phyloP scores from a whole-genome alignment of 1,140 invertebrate genomes.

The Drosophila kikkawai region DNA sequence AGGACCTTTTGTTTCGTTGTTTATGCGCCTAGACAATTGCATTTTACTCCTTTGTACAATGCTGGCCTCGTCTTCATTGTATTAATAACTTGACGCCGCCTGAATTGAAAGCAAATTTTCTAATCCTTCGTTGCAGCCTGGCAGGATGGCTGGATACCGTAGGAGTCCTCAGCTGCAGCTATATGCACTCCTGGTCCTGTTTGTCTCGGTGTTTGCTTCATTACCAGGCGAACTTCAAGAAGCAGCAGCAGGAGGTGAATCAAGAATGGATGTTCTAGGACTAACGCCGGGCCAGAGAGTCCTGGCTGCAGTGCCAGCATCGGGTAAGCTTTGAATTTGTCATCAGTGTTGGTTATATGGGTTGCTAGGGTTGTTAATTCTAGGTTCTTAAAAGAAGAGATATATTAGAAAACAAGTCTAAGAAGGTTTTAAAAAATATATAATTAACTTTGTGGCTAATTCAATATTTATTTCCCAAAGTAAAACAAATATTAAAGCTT shows the following conservation, averaged over 20 bases:
- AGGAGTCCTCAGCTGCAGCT: slow-evolving; percentile 18
- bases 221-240: slow-evolving; percentile 43
- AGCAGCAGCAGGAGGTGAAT: slow-evolving; percentile 12
- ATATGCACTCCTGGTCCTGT: slow-evolving; percentile 19
- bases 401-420: not conserved
- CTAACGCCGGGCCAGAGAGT: slow-evolving; percentile 43
- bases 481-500: not conserved
- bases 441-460: not conserved
- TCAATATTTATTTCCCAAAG: not conserved
- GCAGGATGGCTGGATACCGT: slow-evolving; percentile 20
- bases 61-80: slow-evolving; percentile 42
- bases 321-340: slow-evolving; percentile 46
- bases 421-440: not conserved
- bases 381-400: too few species aligned
- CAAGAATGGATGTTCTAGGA: slow-evolving; percentile 22
- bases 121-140: slow-evolving; percentile 33
- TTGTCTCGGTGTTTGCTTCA: slow-evolving; percentile 55
- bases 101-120: slow-evolving; percentile 39
- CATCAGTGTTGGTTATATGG: slow-evolving; percentile 13
- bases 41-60: slow-evolving; percentile 36
- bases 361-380: not conserved
- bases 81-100: slow-evolving; percentile 48
- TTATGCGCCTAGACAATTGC: slow-evolving; percentile 52
- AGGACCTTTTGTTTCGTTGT: slow-evolving; percentile 18
- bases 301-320: slow-evolving; percentile 46